Evolutionary conservation across 2,888 invertebrate species (phyloP), one percentile per base, ranked within the genome.

Genomic region (Epiblema foenella): DNA sequence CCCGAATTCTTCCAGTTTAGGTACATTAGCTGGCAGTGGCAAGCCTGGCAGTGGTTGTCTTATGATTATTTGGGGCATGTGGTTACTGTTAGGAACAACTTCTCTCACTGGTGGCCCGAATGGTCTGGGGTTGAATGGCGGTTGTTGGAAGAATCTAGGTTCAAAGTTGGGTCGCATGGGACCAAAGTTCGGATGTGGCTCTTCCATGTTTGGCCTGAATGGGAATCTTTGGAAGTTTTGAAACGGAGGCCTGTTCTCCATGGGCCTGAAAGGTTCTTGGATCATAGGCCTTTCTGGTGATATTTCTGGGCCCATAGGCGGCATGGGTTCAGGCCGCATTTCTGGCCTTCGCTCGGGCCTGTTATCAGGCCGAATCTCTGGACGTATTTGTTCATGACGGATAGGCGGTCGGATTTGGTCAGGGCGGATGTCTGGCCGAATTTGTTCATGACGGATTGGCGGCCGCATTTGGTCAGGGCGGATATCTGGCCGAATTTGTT

Each of bases 61-160:
- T 10, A 90, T 87, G 0, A 89, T 89, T 69, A 91, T 86, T 85
- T 90, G 91, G 0, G 90, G 91, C 74, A 89, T 78, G 29, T 84
- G 85, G 59, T 77, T 81, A 1, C 76, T 73, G 49, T 85, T 86
- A 0, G 89, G 86, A 0, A 77, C 77, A 1, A 89, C 81, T 33
- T 89, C 89, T 5, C 89, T 78, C 46, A 83, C 77, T 0, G 85
- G 85, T 0, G 85, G 85, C 0, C 74, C 80, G 29, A 85, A 87
- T 8, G 80, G 85, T 20, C 88, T 80, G 0, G 81, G 85, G 11
- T 74, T 77, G 10, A 75, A 78, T 0, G 73, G 71, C 1, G 82
- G 85, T 10, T 80, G 78, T 0, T 80, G 84, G 63, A 81, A 85
- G 68, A 84, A 89, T 20, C 89, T 74, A 0, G 79, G 80, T 9